Evolutionary conservation across 2,888 invertebrate genomes (phyloP), one percentile per base, ranked within the genome.

Genomic region (Drosophila anomelani): DNA sequence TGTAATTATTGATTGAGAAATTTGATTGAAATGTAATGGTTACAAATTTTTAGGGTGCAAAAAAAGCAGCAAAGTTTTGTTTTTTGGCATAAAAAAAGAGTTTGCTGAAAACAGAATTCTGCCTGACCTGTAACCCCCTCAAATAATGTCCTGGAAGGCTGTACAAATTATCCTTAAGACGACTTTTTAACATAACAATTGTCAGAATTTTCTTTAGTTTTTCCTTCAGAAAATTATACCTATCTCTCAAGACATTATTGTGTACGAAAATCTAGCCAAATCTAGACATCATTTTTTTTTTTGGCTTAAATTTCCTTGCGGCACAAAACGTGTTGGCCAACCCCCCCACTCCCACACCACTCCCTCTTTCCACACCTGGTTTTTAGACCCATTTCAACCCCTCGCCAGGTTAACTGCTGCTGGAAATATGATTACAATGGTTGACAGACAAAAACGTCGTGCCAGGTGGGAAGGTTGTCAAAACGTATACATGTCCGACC

Each of bases 351-450:
- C 46, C 10, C 15, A 9, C 15, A 7, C 29, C 29, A 1, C 26
- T 4, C 36, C 46, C 58, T 38, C 57, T 44, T 61, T 57, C 61
- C 43, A 26, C 61, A 57, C 34, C 43, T 44, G 51, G 51, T 23
- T 53, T 51, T 53, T 53, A 53, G 51, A 36, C 43, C 43, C 51
- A 23, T 23, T 26, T 56, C 32, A 23, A 51, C 29, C 51, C 34
- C 46, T 26, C 12, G 56, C 23, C 61, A 55, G 64, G 64, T 59
- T 71, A 71, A 71, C 71, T 79, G 66, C 73, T 64, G 54, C 44
- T 74, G 76, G 74, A 76, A 79, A 81, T 81, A 85, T 81, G 85
- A 85, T 85, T 85, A 85, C 82, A 81, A 85, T 81, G 85, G 85
- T 72, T 85, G 73, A 71, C 85, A 72, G 49, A 62, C 56, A 68